Percentiles rank a stretch among this genome's conserved stretches.
Conservation (phyloP, 2,113 vertebrate genomes). For the Mirza zaza region DNA sequence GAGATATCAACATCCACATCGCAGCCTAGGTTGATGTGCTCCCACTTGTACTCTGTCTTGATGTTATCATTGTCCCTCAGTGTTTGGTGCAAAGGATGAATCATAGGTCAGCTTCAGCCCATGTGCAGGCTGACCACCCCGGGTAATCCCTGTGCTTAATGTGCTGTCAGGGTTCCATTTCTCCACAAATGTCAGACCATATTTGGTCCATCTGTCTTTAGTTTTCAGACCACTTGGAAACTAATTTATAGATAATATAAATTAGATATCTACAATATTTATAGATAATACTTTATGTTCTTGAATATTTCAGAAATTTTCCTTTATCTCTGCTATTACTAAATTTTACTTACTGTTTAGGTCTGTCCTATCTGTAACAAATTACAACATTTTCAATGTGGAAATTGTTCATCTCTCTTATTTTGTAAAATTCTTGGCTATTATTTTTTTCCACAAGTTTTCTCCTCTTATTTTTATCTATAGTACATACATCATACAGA, state of each 20-base stretch:
- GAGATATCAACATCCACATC: conserved; percentile 91
- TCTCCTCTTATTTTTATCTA: neutral
- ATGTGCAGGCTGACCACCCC: conserved; percentile 88
- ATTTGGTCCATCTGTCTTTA: conserved; percentile 90
- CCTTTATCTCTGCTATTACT: neutral
- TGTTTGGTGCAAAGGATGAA: conserved; percentile 92
- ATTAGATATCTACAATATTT: neutral
- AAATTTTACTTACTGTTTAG: neutral
- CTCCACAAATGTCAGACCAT: conserved; percentile 89
- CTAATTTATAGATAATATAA: too few species aligned
- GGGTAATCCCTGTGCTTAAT: conserved; percentile 88
- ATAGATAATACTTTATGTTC: neutral
- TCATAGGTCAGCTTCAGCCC: conserved; percentile 90
- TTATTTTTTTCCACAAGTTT: neutral
- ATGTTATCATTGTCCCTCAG: conserved; percentile 88
- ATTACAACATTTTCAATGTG: neutral
- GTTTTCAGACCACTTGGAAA: conserved; percentile 88
- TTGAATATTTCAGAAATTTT: neutral
- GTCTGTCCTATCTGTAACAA: neutral
- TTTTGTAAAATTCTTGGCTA: neutral
- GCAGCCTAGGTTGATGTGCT: conserved; percentile 88
- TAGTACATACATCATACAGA: neutral
- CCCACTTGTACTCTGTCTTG: conserved; percentile 87
- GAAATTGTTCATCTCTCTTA: neutral
- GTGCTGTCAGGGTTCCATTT: conserved; percentile 93